These are phyloP conservation scores for Cinara cedri DNA, from an alignment of 2,888 invertebrate genomes.

Conservation along the genomic window DNA sequence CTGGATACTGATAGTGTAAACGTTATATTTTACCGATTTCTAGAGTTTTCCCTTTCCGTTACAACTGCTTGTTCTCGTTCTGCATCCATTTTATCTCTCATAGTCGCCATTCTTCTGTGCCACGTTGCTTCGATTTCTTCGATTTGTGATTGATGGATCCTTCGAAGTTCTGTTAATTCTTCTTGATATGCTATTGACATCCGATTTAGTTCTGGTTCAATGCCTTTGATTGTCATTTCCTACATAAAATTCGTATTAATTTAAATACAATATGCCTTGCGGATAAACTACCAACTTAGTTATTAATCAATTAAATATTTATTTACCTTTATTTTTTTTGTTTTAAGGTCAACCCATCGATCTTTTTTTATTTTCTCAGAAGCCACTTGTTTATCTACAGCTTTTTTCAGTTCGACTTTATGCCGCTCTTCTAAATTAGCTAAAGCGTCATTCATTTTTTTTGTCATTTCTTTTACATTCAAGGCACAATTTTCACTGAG, in stretches of 20 bases:
- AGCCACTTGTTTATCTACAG: constrained; percentile 77
- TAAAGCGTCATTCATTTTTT: constrained; percentile 70
- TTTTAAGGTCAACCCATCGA: constrained; percentile 82
- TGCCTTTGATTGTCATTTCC: constrained; percentile 84
- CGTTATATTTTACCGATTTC: constrained; percentile 64
- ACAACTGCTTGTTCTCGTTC: constrained; percentile 71
- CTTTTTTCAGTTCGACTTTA: constrained; percentile 75
- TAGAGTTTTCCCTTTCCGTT: constrained; percentile 69
- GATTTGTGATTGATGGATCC: constrained; percentile 72
- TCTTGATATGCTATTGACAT: constrained; percentile 77
- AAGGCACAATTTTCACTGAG: constrained; percentile 77
- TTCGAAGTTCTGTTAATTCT: constrained; percentile 73
- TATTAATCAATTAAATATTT: too few relatives aligned
- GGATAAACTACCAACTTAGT: too few relatives aligned
- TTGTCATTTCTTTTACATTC: constrained; percentile 72
- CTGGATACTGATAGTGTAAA: too few relatives aligned
- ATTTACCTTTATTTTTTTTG: constrained; percentile 80
- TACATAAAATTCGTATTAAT: constrained; percentile 60
- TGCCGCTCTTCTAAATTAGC: constrained; percentile 78
- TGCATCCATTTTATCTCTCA: constrained; percentile 69
- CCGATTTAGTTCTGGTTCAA: constrained; percentile 82
- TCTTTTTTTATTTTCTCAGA: constrained; percentile 78
- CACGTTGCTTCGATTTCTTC: constrained; percentile 70
- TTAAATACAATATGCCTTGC: not conserved
- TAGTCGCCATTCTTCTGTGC: constrained; percentile 68